Conservation (phyloP, 2,888 invertebrate genomes). For the Lobophora halterata region DNA sequence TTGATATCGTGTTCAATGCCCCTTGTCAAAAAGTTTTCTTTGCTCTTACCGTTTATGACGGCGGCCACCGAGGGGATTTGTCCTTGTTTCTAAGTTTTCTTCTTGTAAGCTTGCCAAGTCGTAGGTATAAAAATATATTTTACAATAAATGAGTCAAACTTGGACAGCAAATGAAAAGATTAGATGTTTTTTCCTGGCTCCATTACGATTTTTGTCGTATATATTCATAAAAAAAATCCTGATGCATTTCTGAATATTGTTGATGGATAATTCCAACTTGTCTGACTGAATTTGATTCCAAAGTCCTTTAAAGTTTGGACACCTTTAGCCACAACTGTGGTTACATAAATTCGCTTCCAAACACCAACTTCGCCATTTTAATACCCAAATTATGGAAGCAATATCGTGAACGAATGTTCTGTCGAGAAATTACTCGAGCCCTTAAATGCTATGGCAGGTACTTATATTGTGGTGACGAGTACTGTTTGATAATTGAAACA, state of each 20-base stretch:
- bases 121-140: conserved; percentile 21
- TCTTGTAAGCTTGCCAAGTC: conserved; percentile 26
- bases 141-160: conserved; percentile 13
- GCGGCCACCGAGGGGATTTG: conserved; percentile 29
- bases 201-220: too few relatives aligned
- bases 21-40: conserved; percentile 27
- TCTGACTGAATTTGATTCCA: conserved; percentile 23
- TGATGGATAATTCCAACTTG: too few relatives aligned
- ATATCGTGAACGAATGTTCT: conserved; percentile 27
- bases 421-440: conserved; percentile 16
- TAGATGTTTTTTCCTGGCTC: too few relatives aligned
- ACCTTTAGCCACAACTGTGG: conserved; percentile 46
- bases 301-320: conserved; percentile 33
- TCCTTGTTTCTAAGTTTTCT: conserved; percentile 29
- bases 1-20: conserved; percentile 22
- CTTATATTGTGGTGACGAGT: too few relatives aligned
- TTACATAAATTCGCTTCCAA: conserved; percentile 39
- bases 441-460: conserved; percentile 2
- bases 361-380: conserved; percentile 38
- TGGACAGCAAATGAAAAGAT: too few relatives aligned
- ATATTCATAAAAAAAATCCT: too few relatives aligned
- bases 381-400: conserved; percentile 37
- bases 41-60: conserved; percentile 24
- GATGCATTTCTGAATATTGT: too few relatives aligned
- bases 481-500: too few relatives aligned